These are phyloP conservation scores for Spea multiplicata DNA, from an alignment of 2,113 vertebrate genomes.

Conservation along the genomic window DNA sequence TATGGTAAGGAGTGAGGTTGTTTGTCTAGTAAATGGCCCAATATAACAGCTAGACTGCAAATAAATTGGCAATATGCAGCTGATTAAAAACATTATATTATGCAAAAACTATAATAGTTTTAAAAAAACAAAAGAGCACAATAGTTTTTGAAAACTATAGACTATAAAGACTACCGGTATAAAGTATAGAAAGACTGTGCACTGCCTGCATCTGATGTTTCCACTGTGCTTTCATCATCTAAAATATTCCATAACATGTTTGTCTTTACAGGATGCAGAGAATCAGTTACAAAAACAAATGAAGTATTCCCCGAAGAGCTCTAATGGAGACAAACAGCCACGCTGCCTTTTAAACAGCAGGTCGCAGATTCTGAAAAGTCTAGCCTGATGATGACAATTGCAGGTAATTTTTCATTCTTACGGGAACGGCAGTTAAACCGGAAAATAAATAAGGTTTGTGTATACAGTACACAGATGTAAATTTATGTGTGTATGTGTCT, in stretches of 20 bases:
- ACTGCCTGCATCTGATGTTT: conserved; percentile 2
- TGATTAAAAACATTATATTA: too few species aligned
- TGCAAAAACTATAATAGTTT: too few species aligned
- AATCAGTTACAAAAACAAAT: conserved; percentile 65
- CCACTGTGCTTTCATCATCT: conserved; percentile 21
- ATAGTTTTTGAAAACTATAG: too few species aligned
- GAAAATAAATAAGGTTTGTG: conserved; percentile 8
- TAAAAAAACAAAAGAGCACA: too few species aligned
- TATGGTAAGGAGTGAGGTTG: too few species aligned
- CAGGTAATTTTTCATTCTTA: conserved; percentile 74
- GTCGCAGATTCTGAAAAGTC: conserved; percentile 68
- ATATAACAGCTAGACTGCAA: too few species aligned
- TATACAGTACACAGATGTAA: background rate
- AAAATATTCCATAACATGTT: conserved; percentile 14
- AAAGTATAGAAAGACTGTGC: too few species aligned
- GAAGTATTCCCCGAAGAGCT: conserved; percentile 65
- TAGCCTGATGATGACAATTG: conserved; percentile 77
- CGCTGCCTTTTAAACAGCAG: conserved; percentile 65
- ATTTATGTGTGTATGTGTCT: conserved; percentile 47
- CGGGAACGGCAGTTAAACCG: conserved; percentile 64
- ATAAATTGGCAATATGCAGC: too few species aligned
- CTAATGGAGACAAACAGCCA: conserved; percentile 59
- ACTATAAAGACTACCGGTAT: too few species aligned
- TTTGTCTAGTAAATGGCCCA: too few species aligned
- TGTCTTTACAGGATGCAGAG: conserved; percentile 51